Conservation (phyloP, 1,140 invertebrate species). For the Gryllus bimaculatus region DNA sequence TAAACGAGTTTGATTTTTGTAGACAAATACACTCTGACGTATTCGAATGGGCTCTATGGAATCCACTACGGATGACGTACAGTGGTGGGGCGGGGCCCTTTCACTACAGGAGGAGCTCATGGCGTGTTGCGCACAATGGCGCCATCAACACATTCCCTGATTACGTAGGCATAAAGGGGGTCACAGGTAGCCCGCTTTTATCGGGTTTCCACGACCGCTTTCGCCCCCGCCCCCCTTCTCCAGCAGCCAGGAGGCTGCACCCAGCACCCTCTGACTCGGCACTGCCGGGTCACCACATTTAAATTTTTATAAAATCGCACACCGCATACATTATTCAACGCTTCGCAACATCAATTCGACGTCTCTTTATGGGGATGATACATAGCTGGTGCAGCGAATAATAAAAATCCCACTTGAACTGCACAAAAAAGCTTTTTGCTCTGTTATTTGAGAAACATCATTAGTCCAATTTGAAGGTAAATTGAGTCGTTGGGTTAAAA, state of each 20-base stretch:
- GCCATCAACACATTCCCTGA: not conserved
- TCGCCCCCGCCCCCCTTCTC: not conserved
- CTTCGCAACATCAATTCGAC: not conserved
- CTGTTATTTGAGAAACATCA: too few relatives aligned
- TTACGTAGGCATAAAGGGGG: not conserved
- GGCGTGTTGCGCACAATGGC: too few relatives aligned
- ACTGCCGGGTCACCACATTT: not conserved
- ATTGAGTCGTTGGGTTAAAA: not conserved
- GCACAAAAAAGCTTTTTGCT: not conserved
- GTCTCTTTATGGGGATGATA: not conserved
- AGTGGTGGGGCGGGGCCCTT: too few relatives aligned
- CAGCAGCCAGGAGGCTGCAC: not conserved
- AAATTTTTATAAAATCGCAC: constrained; percentile 2
- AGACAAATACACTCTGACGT: too few relatives aligned
- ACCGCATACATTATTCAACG: not conserved
- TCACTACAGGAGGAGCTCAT: too few relatives aligned
- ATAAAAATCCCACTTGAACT: not conserved
- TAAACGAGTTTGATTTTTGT: too few relatives aligned
- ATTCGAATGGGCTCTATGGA: too few relatives aligned
- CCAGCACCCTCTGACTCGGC: not conserved
- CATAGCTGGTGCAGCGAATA: not conserved
- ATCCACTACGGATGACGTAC: too few relatives aligned
- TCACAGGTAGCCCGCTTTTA: not conserved
- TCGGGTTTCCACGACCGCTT: not conserved
- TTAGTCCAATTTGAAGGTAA: not conserved